These are phyloP conservation scores for Agelastica alni DNA, from an alignment of 2,888 invertebrate genomes.

Conservation along the genomic window DNA sequence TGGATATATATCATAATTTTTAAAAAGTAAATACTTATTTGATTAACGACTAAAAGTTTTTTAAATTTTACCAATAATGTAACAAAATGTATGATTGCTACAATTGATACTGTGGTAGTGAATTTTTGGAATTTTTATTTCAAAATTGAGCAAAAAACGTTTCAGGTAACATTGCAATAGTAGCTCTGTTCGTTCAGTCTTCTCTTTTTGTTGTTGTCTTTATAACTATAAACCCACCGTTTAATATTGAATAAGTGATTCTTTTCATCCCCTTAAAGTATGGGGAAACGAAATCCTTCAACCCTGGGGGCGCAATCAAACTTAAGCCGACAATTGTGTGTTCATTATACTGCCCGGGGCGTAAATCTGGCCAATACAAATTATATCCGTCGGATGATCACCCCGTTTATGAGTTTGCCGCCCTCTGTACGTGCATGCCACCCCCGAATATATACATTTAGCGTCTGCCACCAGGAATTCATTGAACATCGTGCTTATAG, in stretches of 20 bases:
- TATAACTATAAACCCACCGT: slow-evolving; percentile 38
- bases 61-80: too few relatives aligned
- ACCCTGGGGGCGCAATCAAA: slow-evolving; percentile 55
- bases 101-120: too few relatives aligned
- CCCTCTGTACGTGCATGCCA: slow-evolving; percentile 25
- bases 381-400: slow-evolving; percentile 55
- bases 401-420: slow-evolving; percentile 37
- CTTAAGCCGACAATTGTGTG: slow-evolving; percentile 60
- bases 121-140: too few relatives aligned
- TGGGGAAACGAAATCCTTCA: slow-evolving; percentile 35
- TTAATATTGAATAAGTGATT: slow-evolving; percentile 55
- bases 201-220: slow-evolving; percentile 9
- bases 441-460: slow-evolving; percentile 23
- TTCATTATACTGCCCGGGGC: slow-evolving; percentile 57
- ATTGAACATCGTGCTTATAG: background rate
- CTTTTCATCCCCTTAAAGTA: slow-evolving; percentile 43
- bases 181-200: background rate
- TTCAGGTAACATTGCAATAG: too few relatives aligned
- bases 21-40: too few relatives aligned
- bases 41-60: too few relatives aligned
- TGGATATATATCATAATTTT: too few relatives aligned
- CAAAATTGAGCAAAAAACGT: too few relatives aligned
- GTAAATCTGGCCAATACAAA: slow-evolving; percentile 60
- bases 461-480: slow-evolving; percentile 13
- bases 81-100: too few relatives aligned